Evolutionary conservation across 2,797 vertebrate species (phyloP).

Genomic region (Antennarius maculatus): DNA sequence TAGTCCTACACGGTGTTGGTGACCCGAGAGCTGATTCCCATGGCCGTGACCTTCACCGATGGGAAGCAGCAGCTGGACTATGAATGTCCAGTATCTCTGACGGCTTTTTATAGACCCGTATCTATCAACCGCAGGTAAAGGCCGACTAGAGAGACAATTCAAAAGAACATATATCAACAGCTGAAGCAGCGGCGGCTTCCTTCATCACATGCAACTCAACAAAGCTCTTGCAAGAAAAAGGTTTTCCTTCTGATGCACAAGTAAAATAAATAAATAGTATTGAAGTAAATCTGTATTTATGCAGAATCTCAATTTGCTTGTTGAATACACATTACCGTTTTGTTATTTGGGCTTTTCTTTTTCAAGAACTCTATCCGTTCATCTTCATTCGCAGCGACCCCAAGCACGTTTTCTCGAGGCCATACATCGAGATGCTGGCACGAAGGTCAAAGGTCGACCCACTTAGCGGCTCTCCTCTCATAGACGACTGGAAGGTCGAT

Average conservation of each 20-base stretch:
- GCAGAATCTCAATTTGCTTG: no score
- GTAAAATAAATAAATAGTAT: background rate
- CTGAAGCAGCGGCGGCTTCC: background rate
- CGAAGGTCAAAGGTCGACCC: constrained; percentile 75
- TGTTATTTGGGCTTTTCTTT: no score
- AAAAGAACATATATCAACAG: background rate
- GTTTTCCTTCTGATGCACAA: background rate
- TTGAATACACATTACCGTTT: no score
- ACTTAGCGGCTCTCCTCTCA: constrained; percentile 62
- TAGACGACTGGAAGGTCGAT: constrained; percentile 66
- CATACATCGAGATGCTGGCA: constrained; percentile 75
- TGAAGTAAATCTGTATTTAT: no score
- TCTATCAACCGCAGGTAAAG: constrained; percentile 76
- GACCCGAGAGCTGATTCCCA: constrained; percentile 66
- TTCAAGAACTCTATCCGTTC: background rate
- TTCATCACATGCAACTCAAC: background rate
- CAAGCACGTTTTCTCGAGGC: constrained; percentile 74
- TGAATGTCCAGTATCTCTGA: constrained; percentile 77
- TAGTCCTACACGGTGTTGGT: constrained; percentile 71
- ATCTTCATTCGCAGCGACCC: constrained; percentile 68
- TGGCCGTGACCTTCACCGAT: constrained; percentile 72
- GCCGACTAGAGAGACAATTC: background rate
- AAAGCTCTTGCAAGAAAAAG: background rate
- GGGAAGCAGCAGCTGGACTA: constrained; percentile 70
- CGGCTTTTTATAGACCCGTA: constrained; percentile 74